Conservation (phyloP, 2,797 vertebrate genomes). For the Acropternis orthonyx region DNA sequence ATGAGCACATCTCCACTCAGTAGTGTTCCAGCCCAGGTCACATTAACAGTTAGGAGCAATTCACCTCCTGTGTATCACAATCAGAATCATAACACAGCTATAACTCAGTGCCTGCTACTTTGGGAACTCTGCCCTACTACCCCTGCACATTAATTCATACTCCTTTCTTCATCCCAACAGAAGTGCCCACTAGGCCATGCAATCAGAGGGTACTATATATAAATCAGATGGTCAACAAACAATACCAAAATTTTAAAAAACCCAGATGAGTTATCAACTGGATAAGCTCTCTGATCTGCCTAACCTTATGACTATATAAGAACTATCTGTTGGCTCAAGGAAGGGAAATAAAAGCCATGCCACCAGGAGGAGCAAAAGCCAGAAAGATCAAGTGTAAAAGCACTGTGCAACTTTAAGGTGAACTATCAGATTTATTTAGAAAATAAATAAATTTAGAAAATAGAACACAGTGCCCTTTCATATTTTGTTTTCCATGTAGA, state of each 20-base stretch:
- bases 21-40: not conserved
- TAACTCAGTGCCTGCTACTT: not conserved
- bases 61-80: not conserved
- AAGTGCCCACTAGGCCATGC: rapidly evolving
- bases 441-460: not conserved
- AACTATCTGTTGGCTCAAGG: not conserved
- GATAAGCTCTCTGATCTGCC: not conserved
- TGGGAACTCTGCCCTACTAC: not conserved
- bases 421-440: not conserved
- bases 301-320: not conserved
- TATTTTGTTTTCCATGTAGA: not conserved
- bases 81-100: rapidly evolving
- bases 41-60: rapidly evolving
- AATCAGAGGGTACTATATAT: not conserved
- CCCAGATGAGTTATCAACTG: not conserved
- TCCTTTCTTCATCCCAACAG: not conserved
- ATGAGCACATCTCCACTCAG: not conserved
- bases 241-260: not conserved
- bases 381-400: not conserved
- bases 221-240: not conserved
- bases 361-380: not conserved
- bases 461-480: not conserved
- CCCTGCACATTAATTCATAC: not conserved
- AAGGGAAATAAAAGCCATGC: not conserved
- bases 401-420: not conserved